Conservation (phyloP, 2,113 vertebrate genomes). For the Ceyx cyanopectus region DNA sequence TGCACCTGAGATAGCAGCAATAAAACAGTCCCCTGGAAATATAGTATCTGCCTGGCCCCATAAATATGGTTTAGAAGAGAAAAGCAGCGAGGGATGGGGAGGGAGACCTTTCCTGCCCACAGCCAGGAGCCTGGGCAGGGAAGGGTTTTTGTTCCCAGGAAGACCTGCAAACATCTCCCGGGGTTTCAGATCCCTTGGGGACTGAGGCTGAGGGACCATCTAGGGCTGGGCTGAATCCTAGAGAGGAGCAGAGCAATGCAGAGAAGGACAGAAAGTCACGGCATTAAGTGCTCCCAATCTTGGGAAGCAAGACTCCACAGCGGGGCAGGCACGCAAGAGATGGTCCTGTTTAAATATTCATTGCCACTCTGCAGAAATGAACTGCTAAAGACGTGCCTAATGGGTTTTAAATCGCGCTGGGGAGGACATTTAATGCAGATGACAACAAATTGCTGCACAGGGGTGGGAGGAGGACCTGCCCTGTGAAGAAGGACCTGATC, state of each 20-base stretch:
- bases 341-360: not conserved
- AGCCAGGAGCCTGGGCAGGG: not conserved
- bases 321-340: not conserved
- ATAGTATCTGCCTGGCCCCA: not conserved
- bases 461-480: not conserved
- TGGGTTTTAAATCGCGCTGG: not conserved
- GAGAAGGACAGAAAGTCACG: rapidly evolving
- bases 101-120: not conserved
- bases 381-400: rapidly evolving
- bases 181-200: rapidly evolving
- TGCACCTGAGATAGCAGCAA: not conserved
- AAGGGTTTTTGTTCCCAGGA: rapidly evolving
- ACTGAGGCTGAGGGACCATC: not conserved
- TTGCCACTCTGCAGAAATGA: rapidly evolving
- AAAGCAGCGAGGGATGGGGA: not conserved
- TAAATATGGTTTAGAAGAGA: not conserved
- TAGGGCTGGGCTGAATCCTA: rapidly evolving
- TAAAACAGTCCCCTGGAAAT: not conserved
- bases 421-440: not conserved
- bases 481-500: not conserved
- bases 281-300: not conserved
- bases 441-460: not conserved
- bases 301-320: not conserved
- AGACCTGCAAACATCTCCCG: rapidly evolving
- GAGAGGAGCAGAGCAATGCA: rapidly evolving